Conservation (phyloP, 2,888 invertebrate species). For the Chloromyia formosa region DNA sequence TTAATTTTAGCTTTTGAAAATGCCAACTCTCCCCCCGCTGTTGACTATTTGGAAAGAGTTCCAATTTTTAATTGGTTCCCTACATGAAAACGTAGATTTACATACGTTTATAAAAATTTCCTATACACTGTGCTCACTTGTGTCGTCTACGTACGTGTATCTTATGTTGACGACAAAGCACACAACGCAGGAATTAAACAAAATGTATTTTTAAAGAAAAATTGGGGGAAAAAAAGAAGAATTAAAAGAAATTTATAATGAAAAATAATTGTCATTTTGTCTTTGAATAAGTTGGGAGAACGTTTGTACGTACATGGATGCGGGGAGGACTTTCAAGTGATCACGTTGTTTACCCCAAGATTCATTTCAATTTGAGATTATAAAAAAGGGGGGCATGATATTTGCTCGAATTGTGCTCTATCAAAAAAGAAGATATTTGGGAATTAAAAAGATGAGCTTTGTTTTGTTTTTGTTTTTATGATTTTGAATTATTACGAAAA, state of each 20-base stretch:
- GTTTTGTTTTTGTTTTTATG: neutral
- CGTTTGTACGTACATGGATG: neutral
- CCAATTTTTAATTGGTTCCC: neutral
- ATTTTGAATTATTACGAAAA: slow-evolving; percentile 2
- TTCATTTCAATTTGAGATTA: neutral
- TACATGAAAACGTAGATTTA: neutral
- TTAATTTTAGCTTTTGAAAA: slow-evolving; percentile 9
- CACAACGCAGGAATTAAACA: neutral
- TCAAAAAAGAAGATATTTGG: too few species aligned
- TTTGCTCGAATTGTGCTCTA: too few species aligned
- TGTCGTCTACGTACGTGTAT: neutral
- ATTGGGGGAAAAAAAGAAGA: neutral
- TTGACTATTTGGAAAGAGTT: neutral
- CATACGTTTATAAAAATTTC: neutral
- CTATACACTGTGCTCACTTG: neutral
- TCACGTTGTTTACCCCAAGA: neutral
- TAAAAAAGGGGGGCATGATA: too few species aligned
- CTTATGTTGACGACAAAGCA: too few species aligned
- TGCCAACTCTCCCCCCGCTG: neutral
- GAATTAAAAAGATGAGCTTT: neutral
- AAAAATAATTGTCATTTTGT: neutral
- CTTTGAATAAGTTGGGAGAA: neutral
- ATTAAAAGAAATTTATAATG: neutral
- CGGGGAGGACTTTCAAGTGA: too few species aligned
- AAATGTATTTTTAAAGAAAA: neutral